Base-by-base conservation (phyloP, 2,888 invertebrate genomes). In the Stramonita haemastoma region DNA sequence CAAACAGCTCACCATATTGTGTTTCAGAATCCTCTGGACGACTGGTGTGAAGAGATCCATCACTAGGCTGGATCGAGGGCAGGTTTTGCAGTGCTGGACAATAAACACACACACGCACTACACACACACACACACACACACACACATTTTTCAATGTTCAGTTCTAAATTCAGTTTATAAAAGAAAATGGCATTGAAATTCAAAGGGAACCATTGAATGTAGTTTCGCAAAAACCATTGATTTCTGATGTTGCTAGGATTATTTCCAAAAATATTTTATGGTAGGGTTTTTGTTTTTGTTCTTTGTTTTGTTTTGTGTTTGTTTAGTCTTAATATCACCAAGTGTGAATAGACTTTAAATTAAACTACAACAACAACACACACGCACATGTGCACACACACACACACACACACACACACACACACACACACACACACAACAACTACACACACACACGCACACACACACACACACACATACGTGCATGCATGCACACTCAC, bases 21-120 rank as follows among this genome's bases (percentile, higher is more conserved):
- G 97, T 94, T 98, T 98, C 92, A 98, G 97, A 92, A 98, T 98
- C 89, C 98, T 96, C 81, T 97, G 97, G 77, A 98, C 97, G 70
- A 98, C 97, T 85, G 98, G 97, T 46, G 97, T 97, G 91, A 98
- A 97, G 77, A 97, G 96, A 90, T 97, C 97, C 91, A 97, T 97
- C 32, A 97, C 97, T 13, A 97, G 97, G 36, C 97, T 97, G 66
- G 97, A 97, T 60, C 97, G 96, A 15, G 98, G 98, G 94, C 97
- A 96, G 89, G 97, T 97, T 90, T 97, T 96, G 94, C 98, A 97
- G 93, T 97, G 96, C 95, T 97, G 96, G 29, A 86, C 90, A 19
- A n/a, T n/a, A n/a, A 36, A 83, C 34, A 83, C 81, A 83, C 26
- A 83, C 46, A 46, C 81, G 36, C 46, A n/a, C n/a, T 22, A 46